Percentiles rank a stretch among this genome's conserved stretches.
phyloP scores from a whole-genome alignment of 2,797 vertebrate species.

The Chelon auratus region DNA sequence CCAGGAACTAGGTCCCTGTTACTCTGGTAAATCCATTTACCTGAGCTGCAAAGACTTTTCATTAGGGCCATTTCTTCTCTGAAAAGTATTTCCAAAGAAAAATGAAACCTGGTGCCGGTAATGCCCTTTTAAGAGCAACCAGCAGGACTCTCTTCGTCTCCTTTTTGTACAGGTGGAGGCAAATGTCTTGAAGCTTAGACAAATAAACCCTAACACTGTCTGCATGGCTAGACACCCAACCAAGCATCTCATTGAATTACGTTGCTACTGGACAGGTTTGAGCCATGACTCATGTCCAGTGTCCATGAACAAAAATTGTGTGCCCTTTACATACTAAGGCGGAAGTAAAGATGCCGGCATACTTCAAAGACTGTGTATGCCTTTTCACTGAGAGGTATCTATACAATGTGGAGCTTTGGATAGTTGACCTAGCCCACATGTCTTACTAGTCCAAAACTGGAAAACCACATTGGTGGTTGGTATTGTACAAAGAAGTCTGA shows the following conservation, averaged over 20 bases:
- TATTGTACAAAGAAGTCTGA: background rate
- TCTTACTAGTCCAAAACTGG: no score
- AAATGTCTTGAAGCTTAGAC: constrained; percentile 12
- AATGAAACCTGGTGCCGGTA: constrained; percentile 12
- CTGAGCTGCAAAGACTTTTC: background rate
- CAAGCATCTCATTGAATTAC: background rate
- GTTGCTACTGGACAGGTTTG: background rate
- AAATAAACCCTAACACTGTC: constrained; percentile 1
- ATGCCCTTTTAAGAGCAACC: constrained; percentile 4
- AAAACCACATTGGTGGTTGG: no score
- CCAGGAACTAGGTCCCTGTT: background rate
- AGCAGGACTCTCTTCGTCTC: background rate
- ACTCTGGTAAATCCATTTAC: background rate
- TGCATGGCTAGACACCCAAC: background rate
- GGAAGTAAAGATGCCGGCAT: background rate
- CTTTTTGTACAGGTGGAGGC: background rate
- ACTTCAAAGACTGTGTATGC: background rate
- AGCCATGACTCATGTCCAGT: background rate
- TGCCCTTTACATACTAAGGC: background rate
- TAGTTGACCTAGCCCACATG: background rate
- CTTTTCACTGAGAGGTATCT: background rate
- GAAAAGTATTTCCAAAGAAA: constrained; percentile 10
- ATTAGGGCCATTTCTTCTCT: constrained; percentile 1
- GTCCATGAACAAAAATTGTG: background rate
- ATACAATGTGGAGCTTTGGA: background rate